Base-by-base conservation (phyloP, 2,797 vertebrate species). In the Ptychadena robeensis region DNA sequence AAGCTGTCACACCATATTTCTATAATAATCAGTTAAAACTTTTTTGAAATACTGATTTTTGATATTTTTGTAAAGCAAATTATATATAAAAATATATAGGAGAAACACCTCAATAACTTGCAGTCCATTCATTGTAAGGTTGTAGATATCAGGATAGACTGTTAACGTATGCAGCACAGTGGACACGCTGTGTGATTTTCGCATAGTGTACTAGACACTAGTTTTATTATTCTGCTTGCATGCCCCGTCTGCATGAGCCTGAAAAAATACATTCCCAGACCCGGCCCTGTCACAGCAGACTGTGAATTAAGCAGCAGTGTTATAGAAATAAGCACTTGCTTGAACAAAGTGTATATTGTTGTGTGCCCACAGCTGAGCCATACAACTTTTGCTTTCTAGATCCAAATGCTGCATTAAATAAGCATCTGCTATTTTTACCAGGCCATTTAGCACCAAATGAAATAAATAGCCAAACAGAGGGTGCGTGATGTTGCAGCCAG, bases 371-470 rank as follows among this genome's bases (percentile, higher is more conserved):
- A 75, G 82, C 82, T 79, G 77, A 79, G 69, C 44, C 31, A 27
- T 63, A 73, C 76, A 68, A 69, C 61, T 73, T 76, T 63, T 34
- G 67, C 77, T 75, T 68, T 78, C 65, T 53, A 38, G 63, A 85
- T 80, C 65, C 82, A 70, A 85, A 75, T 15, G 35, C 71, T 59
- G 70, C 71, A 80, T 74, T 85, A 85, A 85, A 70, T 71, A 80
- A 85, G 82, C 77, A 80, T 80, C 77, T 85, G 77, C 82, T 80
- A 75, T 80, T 84, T 84, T 84, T 74, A 80, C 77, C 77, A 84
- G 82, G 53, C 48, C 71, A 85, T 85, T 85, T 85, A 85, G 80
- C 82, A 80, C 71, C 82, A 80, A 73, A 85, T 85, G 78, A 85
- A 80, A 80, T 69, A 80, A 85, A 80, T 80, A 80, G 57, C 71